Conservation (phyloP, 2,888 invertebrate genomes). For the Cerastoderma edule region DNA sequence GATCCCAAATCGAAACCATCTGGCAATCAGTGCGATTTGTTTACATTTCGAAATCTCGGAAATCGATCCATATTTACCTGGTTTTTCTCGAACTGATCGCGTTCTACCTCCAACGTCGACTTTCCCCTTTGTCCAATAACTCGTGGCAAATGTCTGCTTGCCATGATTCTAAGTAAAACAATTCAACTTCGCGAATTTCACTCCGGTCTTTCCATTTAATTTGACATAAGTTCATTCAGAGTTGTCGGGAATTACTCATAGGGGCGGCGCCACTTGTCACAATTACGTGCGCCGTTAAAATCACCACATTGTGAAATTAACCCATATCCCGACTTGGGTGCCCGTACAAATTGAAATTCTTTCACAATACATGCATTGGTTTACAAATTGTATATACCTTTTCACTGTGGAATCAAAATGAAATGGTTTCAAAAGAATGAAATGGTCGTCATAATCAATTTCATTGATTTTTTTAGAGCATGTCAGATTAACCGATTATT, state of each 20-base stretch:
- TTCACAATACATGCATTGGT: no score
- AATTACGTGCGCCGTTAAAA: background rate
- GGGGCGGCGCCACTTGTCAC: conserved; percentile 4
- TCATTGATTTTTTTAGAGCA: no score
- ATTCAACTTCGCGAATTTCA: background rate
- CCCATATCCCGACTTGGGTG: no score
- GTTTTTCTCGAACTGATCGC: conserved; percentile 91
- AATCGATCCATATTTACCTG: conserved; percentile 68
- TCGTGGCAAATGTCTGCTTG: conserved; percentile 77
- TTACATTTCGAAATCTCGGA: conserved; percentile 7
- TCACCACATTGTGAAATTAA: background rate
- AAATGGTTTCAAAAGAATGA: no score
- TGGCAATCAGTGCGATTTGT: conserved; percentile 14
- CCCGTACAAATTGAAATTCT: no score
- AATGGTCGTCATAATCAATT: no score
- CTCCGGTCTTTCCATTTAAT: background rate
- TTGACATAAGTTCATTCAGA: conserved; percentile 20
- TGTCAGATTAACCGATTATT: no score
- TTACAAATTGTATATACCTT: no score
- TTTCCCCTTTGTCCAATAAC: conserved; percentile 78
- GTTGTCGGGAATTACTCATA: conserved; percentile 17
- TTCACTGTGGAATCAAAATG: no score
- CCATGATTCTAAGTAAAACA: conserved; percentile 63
- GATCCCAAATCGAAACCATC: no score
- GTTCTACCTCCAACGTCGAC: conserved; percentile 85